A percentile compares a stretch with the other conserved stretches of the same genome.
These are phyloP conservation scores for Poecilia velifera DNA, from an alignment of 2,797 vertebrate species.

Conservation along the genomic window DNA sequence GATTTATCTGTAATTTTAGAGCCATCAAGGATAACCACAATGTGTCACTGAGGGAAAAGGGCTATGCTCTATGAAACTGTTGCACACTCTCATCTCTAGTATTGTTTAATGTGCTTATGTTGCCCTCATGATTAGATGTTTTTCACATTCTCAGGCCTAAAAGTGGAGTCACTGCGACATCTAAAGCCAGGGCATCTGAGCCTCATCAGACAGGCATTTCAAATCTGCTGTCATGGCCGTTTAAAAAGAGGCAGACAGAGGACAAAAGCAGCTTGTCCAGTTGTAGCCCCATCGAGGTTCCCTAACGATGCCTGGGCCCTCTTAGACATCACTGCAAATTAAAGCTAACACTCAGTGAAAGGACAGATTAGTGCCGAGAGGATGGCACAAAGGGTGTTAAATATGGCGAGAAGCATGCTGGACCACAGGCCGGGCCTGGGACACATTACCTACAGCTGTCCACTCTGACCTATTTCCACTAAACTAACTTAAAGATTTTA, in stretches of 20 bases:
- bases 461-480: constrained; percentile 80
- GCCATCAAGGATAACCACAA: constrained; percentile 50
- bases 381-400: constrained; percentile 87
- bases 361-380: constrained; percentile 87
- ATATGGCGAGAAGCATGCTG: constrained; percentile 80
- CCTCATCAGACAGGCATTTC: constrained; percentile 72
- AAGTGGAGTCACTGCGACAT: constrained; percentile 61
- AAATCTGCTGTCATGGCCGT: constrained; percentile 77
- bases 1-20: constrained; percentile 63
- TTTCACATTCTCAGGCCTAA: constrained; percentile 60
- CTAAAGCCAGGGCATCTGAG: constrained; percentile 62
- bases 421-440: constrained; percentile 82
- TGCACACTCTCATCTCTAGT: constrained; percentile 46
- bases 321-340: constrained; percentile 91
- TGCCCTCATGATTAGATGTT: constrained; percentile 70
- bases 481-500: constrained; percentile 85
- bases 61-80: constrained; percentile 32
- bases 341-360: constrained; percentile 94
- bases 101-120: constrained; percentile 56
- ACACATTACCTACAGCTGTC: constrained; percentile 91
- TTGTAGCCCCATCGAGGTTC: constrained; percentile 83
- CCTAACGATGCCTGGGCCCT: constrained; percentile 87
- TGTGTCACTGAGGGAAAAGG: constrained; percentile 36
- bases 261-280: constrained; percentile 86
- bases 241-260: constrained; percentile 69